phyloP scores from a whole-genome alignment of 2,888 invertebrate species.

The Sisyra nigra region DNA sequence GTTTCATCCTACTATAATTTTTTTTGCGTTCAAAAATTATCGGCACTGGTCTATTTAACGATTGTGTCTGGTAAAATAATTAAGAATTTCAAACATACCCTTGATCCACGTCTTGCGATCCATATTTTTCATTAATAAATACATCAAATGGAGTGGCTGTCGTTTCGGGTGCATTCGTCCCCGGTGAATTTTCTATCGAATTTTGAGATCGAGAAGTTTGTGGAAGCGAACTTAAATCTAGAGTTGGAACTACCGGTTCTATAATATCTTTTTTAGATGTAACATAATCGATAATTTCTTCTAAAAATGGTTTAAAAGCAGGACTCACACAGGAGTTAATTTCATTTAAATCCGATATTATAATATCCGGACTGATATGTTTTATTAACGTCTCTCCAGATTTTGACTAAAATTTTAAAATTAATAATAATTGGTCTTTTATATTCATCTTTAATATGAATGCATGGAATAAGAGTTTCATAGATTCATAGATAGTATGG shows the following conservation, averaged over 20 bases:
- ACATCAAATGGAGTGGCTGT: constrained; percentile 22
- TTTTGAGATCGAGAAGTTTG: constrained; percentile 21
- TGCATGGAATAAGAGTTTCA: constrained; percentile 4
- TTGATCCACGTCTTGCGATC: constrained; percentile 14
- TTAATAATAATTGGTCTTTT: too few relatives aligned
- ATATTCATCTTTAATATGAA: constrained; percentile 7
- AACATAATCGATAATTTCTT: constrained; percentile 31
- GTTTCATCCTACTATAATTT: too few relatives aligned
- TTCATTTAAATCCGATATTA: constrained; percentile 28
- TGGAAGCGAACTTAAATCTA: constrained; percentile 27
- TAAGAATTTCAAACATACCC: constrained; percentile 3
- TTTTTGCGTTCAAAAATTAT: too few relatives aligned
- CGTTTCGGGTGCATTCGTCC: constrained; percentile 6
- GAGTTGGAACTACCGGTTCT: constrained; percentile 28
- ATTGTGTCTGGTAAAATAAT: constrained; percentile 12
- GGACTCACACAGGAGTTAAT: constrained; percentile 27
- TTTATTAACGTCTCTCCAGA: constrained; percentile 32
- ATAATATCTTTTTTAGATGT: constrained; percentile 24
- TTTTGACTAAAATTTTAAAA: constrained; percentile 36
- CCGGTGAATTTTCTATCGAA: constrained; percentile 5
- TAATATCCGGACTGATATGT: constrained; percentile 30
- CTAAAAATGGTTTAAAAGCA: constrained; percentile 25
- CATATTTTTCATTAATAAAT: constrained; percentile 17
- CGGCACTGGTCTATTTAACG: too few relatives aligned
- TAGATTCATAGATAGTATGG: too few relatives aligned